Conservation (phyloP, 2,888 invertebrate species). For the Litoditis marina region DNA sequence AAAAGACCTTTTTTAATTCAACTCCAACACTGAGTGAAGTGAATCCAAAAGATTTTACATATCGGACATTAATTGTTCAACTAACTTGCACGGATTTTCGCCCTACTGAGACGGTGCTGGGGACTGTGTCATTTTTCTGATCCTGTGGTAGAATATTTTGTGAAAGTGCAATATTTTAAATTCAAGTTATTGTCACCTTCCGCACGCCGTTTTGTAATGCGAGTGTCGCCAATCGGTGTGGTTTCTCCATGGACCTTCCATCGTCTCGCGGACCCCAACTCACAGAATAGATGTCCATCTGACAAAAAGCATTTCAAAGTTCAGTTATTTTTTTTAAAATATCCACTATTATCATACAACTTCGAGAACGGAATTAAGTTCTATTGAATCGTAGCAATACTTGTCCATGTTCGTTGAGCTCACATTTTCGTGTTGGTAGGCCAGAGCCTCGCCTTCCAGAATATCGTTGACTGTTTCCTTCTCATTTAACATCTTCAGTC, state of each 20-base stretch:
- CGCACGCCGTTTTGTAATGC: constrained; percentile 76
- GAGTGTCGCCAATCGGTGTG: constrained; percentile 75
- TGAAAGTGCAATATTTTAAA: too few species aligned
- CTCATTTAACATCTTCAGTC: constrained; percentile 83
- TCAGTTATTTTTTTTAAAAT: not conserved
- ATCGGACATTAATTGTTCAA: too few species aligned
- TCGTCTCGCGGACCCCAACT: constrained; percentile 97
- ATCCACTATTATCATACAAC: not conserved
- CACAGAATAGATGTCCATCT: constrained; percentile 92
- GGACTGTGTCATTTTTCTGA: too few species aligned
- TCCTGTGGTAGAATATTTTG: too few species aligned
- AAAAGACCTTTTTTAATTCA: too few species aligned
- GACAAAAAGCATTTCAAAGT: too few species aligned
- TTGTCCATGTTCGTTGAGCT: not conserved
- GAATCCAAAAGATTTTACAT: too few species aligned
- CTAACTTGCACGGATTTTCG: too few species aligned
- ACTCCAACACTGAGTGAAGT: too few species aligned
- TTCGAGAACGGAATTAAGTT: too few species aligned
- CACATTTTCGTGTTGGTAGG: constrained; percentile 73
- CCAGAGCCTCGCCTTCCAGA: constrained; percentile 80
- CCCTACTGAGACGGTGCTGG: too few species aligned
- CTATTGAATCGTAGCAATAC: not conserved
- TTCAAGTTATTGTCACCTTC: constrained; percentile 70
- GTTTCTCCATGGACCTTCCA: constrained; percentile 86
- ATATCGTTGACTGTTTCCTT: constrained; percentile 74